Conservation (phyloP, 2,888 invertebrate species). For the Plusia festucae region DNA sequence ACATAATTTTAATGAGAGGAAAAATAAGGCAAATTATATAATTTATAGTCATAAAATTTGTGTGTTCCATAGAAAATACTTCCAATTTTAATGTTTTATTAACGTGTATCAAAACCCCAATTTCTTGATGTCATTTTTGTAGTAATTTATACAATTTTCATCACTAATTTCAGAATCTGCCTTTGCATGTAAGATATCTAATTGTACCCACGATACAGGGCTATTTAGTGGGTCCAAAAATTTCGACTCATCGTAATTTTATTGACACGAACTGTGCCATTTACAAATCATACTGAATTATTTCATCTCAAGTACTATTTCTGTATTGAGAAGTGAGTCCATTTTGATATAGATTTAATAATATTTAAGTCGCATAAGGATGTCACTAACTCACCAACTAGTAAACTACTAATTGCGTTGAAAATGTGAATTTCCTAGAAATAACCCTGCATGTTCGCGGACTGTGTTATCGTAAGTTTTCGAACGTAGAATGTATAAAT, state of each 20-base stretch:
- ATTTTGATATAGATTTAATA: constrained; percentile 1
- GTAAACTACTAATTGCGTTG: background rate
- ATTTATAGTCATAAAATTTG: background rate
- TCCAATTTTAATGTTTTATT: background rate
- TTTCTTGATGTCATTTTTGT: background rate
- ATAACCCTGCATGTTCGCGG: constrained; percentile 25
- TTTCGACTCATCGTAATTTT: background rate
- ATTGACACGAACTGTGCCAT: background rate
- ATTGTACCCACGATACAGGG: background rate
- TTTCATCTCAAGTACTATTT: background rate
- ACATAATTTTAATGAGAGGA: background rate
- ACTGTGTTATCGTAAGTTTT: constrained; percentile 55
- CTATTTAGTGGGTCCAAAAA: background rate
- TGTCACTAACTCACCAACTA: background rate
- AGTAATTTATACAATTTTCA: background rate
- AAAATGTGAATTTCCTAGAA: constrained; percentile 16
- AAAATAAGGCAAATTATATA: background rate
- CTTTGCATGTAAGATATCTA: background rate
- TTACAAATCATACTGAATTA: background rate
- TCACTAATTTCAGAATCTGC: background rate
- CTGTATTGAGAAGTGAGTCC: background rate
- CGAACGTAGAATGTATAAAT: constrained; percentile 51
- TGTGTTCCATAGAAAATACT: background rate
- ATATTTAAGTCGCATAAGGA: background rate
- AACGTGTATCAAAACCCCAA: background rate